phyloP scores from a whole-genome alignment of 2,797 vertebrate species.

The Microhierax caerulescens region DNA sequence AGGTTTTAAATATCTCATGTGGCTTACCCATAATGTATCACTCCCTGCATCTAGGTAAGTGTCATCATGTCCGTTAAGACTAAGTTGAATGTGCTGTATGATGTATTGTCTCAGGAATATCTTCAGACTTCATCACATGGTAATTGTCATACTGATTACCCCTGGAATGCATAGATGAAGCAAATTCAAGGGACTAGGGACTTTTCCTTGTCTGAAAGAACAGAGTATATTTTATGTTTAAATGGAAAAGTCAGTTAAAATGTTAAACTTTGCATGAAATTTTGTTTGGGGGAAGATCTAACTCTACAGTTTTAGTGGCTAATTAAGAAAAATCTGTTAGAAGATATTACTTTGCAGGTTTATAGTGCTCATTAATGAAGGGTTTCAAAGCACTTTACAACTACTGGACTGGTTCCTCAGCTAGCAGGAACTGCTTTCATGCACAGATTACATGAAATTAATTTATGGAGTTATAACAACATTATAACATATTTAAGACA shows the following conservation, averaged over 20 bases:
- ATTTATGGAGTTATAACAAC: background rate
- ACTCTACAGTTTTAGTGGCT: background rate
- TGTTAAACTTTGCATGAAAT: background rate
- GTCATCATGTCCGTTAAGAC: background rate
- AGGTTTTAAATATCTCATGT: background rate
- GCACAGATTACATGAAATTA: background rate
- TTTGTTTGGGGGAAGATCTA: background rate
- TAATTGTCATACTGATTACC: rapidly evolving
- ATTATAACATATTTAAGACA: background rate
- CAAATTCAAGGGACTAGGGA: background rate
- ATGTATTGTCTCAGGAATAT: background rate
- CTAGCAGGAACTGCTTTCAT: background rate
- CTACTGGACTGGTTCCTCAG: background rate
- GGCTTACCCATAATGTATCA: background rate
- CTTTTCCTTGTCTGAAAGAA: background rate
- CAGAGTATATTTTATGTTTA: background rate
- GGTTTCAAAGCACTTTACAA: background rate
- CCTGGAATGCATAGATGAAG: rapidly evolving
- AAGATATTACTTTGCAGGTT: background rate
- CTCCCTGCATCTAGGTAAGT: background rate
- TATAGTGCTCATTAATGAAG: background rate
- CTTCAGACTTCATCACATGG: rapidly evolving
- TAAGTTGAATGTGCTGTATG: background rate
- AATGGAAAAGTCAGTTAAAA: background rate
- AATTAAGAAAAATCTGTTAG: conserved; percentile 24